These are phyloP conservation scores for Erpobdella octoculata DNA, from an alignment of 2,888 invertebrate genomes.

Conservation along the genomic window DNA sequence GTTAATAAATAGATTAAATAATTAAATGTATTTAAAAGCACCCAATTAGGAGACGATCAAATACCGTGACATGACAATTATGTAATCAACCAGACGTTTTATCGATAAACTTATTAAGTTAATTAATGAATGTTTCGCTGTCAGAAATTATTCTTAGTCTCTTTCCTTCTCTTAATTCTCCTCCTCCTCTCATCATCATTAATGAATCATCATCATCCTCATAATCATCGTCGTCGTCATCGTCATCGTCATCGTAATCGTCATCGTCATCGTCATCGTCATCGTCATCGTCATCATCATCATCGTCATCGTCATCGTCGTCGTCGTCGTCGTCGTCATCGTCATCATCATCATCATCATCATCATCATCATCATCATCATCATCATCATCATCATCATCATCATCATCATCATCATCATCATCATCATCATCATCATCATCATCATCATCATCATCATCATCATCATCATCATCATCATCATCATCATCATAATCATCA, in stretches of 20 bases:
- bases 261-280: background rate
- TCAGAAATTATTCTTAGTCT: too few species aligned
- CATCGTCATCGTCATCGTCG: background rate
- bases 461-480: constrained; percentile 29
- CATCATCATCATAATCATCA: constrained; percentile 28
- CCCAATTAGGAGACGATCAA: too few species aligned
- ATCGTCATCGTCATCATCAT: background rate
- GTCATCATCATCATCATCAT: constrained; percentile 23
- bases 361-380: constrained; percentile 22
- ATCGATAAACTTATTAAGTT: too few species aligned
- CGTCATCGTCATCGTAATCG: background rate
- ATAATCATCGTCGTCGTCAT: background rate
- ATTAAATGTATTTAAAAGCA: too few species aligned
- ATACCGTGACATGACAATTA: too few species aligned
- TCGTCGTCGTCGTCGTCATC: constrained; percentile 2
- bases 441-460: constrained; percentile 29
- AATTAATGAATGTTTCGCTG: too few species aligned
- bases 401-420: constrained; percentile 23
- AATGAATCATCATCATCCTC: background rate
- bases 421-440: constrained; percentile 22
- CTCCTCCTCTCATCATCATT: background rate
- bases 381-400: constrained; percentile 23
- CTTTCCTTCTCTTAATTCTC: background rate
- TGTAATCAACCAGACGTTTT: too few species aligned
- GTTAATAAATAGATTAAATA: too few species aligned